A percentile compares a stretch with the other conserved stretches of the same genome.
Conservation (phyloP, 2,888 invertebrate genomes). For the Polietes domitor region DNA sequence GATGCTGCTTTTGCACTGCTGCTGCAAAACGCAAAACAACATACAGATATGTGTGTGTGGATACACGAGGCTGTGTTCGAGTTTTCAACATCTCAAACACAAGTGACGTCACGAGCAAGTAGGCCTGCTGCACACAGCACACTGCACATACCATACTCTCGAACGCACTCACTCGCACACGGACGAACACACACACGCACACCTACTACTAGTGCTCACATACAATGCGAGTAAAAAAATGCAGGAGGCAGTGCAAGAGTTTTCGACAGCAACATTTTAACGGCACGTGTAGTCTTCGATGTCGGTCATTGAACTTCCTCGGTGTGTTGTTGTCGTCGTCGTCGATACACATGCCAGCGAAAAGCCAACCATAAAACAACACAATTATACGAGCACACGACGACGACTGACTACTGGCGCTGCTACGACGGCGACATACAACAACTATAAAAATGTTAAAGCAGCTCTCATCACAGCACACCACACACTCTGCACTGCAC, state of each 20-base stretch:
- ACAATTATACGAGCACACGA: constrained; percentile 15
- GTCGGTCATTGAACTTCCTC: constrained; percentile 76
- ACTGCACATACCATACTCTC: constrained; percentile 16
- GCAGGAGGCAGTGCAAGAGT: constrained; percentile 74
- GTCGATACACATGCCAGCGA: constrained; percentile 58
- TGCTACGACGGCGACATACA: constrained; percentile 20
- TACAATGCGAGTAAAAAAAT: constrained; percentile 39
- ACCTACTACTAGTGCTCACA: not conserved
- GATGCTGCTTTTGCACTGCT: not conserved
- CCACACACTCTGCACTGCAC: not conserved
- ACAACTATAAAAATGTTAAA: constrained; percentile 31
- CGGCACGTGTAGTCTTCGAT: constrained; percentile 64
- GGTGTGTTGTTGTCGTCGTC: not conserved
- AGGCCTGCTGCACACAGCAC: constrained; percentile 31
- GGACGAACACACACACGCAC: not conserved
- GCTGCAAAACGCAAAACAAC: constrained; percentile 31
- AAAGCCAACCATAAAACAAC: constrained; percentile 36
- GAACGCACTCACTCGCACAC: constrained; percentile 14
- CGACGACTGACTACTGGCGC: not conserved
- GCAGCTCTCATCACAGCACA: not conserved
- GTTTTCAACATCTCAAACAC: constrained; percentile 73
- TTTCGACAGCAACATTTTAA: constrained; percentile 73
- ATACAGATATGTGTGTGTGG: no score
- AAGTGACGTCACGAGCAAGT: constrained; percentile 46
- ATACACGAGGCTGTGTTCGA: constrained; percentile 73